A percentile compares a stretch with the other conserved stretches of the same genome.
These are phyloP conservation scores for Gymnodraco acuticeps DNA, from an alignment of 2,797 vertebrate genomes.

Conservation along the genomic window DNA sequence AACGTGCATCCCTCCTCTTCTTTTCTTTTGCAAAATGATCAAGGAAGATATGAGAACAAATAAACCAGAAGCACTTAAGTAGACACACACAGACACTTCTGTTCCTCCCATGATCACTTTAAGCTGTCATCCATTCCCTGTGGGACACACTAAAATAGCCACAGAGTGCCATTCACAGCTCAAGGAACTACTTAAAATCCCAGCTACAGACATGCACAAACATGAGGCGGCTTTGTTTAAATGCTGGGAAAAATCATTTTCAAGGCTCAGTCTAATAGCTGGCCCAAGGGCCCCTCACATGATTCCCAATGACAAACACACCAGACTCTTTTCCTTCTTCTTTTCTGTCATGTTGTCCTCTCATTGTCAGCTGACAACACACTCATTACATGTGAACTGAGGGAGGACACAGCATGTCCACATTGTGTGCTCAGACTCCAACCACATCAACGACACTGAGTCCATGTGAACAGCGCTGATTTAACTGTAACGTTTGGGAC, in stretches of 20 bases:
- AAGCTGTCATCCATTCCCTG: constrained; percentile 47
- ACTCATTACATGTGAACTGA: constrained; percentile 14
- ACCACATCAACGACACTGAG: neutral
- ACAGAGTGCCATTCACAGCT: constrained; percentile 51
- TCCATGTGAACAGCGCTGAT: neutral
- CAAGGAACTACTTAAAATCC: constrained; percentile 55
- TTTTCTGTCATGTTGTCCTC: constrained; percentile 20
- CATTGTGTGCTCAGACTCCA: neutral
- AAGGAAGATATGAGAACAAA: constrained; percentile 8
- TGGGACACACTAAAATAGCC: constrained; percentile 60
- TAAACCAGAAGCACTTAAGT: neutral
- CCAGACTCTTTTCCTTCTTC: constrained; percentile 25
- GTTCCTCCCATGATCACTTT: constrained; percentile 42
- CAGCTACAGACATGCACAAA: constrained; percentile 40
- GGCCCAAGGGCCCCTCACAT: constrained; percentile 60
- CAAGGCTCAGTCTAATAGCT: constrained; percentile 27
- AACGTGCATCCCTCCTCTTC: neutral
- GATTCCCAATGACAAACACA: constrained; percentile 50
- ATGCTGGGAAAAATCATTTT: constrained; percentile 37
- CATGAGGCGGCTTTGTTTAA: constrained; percentile 41
- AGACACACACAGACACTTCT: constrained; percentile 21
- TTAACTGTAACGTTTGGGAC: constrained; percentile 24
- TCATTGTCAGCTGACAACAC: constrained; percentile 53
- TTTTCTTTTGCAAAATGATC: constrained; percentile 14
- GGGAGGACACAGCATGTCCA: neutral